Evolutionary conservation across 2,888 invertebrate species (phyloP).

Genomic region (Rosalia funebris): DNA sequence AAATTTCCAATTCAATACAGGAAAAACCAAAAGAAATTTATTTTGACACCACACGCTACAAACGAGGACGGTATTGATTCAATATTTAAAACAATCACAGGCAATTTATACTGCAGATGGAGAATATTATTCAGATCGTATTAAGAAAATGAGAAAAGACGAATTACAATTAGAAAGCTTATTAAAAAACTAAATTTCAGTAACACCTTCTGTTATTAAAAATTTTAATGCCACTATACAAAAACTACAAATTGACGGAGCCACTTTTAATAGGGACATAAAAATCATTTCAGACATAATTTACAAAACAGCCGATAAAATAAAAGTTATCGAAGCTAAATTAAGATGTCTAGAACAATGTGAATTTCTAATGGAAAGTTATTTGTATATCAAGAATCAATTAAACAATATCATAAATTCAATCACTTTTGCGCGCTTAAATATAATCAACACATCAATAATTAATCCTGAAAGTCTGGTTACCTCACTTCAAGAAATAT

Average conservation of each 20-base stretch:
- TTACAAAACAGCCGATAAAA: not conserved
- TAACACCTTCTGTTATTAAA: slow-evolving; percentile 22
- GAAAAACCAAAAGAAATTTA: not conserved
- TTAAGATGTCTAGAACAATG: not conserved
- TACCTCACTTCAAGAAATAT: not conserved
- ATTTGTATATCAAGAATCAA: not conserved
- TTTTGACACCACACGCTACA: not conserved
- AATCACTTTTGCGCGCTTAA: slow-evolving; percentile 4
- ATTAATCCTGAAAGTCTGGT: not conserved
- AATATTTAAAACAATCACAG: not conserved
- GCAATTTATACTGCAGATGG: not conserved
- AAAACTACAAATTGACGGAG: slow-evolving; percentile 21
- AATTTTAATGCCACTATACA: slow-evolving; percentile 24
- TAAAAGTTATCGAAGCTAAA: not conserved
- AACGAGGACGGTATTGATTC: not conserved
- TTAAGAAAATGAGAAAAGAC: slow-evolving; percentile 12
- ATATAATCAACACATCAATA: too few relatives aligned
- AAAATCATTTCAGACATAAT: not conserved
- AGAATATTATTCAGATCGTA: slow-evolving; percentile 6
- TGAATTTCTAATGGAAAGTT: slow-evolving; percentile 16
- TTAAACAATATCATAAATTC: slow-evolving; percentile 4
- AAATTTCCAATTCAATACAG: not conserved
- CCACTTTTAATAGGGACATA: slow-evolving; percentile 22
- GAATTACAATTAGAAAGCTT: slow-evolving; percentile 12
- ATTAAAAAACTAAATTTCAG: slow-evolving; percentile 22